A percentile compares a stretch with the other conserved stretches of the same genome.
phyloP scores from a whole-genome alignment of 2,888 invertebrate genomes.

The Drosophila macrospina region DNA sequence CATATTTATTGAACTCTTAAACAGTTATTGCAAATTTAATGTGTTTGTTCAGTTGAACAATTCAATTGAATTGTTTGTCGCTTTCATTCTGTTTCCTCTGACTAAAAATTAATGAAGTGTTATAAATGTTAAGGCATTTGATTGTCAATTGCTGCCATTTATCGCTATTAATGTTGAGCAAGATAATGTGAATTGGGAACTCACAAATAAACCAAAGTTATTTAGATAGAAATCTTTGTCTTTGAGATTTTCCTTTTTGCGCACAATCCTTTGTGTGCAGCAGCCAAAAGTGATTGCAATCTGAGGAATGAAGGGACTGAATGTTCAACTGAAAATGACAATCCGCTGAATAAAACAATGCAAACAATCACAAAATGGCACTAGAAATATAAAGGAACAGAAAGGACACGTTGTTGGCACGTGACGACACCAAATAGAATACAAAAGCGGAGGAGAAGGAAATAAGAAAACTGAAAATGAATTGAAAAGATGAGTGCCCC shows the following conservation, averaged over 20 bases:
- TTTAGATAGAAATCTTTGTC: constrained; percentile 19
- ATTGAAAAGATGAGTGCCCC: constrained; percentile 51
- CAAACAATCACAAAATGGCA: constrained; percentile 72
- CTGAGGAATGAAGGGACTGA: constrained; percentile 1
- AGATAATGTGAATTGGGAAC: not conserved
- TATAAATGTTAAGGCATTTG: constrained; percentile 32
- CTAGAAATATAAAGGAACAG: constrained; percentile 58
- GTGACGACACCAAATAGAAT: constrained; percentile 55
- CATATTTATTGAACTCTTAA: constrained; percentile 10
- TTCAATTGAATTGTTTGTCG: constrained; percentile 36
- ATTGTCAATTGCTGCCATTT: constrained; percentile 31
- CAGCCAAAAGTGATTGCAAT: constrained; percentile 44
- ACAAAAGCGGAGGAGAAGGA: constrained; percentile 8
- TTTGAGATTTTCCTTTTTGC: constrained; percentile 14
- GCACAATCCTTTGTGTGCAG: constrained; percentile 2
- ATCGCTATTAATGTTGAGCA: constrained; percentile 34
- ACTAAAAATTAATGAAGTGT: constrained; percentile 46
- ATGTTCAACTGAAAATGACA: constrained; percentile 42
- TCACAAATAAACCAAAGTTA: constrained; percentile 27
- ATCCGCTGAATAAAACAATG: constrained; percentile 46
- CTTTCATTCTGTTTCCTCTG: not conserved
- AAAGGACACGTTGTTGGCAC: constrained; percentile 57
- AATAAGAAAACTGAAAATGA: constrained; percentile 18
- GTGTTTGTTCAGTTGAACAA: constrained; percentile 31
- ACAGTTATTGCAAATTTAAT: constrained; percentile 12